A percentile compares a stretch with the other conserved stretches of the same genome.
Evolutionary conservation across 2,888 invertebrate species (phyloP).

Genomic region (Drosophila villosipedis): DNA sequence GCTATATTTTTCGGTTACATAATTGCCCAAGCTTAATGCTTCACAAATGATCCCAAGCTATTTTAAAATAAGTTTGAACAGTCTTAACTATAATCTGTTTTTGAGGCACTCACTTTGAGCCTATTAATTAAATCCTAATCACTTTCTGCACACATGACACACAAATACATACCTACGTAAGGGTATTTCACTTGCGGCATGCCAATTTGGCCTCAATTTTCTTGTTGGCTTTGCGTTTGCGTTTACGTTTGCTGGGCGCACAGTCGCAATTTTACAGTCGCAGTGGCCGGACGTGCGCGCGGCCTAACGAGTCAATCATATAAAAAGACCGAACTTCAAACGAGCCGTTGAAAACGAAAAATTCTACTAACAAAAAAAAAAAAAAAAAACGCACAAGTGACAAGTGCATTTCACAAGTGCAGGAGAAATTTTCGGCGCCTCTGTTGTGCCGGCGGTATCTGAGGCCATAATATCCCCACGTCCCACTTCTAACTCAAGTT

Average conservation of each 20-base stretch:
- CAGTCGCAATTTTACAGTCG: constrained; percentile 78
- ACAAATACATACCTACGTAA: background rate
- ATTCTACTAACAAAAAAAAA: constrained; percentile 36
- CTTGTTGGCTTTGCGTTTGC: constrained; percentile 53
- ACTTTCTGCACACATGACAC: background rate
- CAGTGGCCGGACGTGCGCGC: constrained; percentile 67
- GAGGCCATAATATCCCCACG: background rate
- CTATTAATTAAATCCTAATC: background rate
- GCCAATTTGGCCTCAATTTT: constrained; percentile 11
- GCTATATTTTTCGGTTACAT: background rate
- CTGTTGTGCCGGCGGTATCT: constrained; percentile 49
- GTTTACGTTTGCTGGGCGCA: constrained; percentile 48
- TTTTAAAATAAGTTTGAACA: background rate
- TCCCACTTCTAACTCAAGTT: constrained; percentile 6
- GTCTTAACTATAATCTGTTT: background rate
- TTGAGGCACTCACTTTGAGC: background rate
- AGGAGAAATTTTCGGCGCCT: constrained; percentile 51
- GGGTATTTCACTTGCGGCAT: constrained; percentile 37
- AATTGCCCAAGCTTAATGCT: background rate
- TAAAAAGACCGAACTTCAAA: constrained; percentile 32
- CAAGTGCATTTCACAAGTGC: constrained; percentile 61
- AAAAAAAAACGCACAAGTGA: constrained; percentile 13
- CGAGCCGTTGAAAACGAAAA: constrained; percentile 59
- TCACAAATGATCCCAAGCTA: background rate
- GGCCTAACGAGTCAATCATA: constrained; percentile 49